Evolutionary conservation across 2,797 vertebrate species (phyloP).

Genomic region (Ceyx erithaca): DNA sequence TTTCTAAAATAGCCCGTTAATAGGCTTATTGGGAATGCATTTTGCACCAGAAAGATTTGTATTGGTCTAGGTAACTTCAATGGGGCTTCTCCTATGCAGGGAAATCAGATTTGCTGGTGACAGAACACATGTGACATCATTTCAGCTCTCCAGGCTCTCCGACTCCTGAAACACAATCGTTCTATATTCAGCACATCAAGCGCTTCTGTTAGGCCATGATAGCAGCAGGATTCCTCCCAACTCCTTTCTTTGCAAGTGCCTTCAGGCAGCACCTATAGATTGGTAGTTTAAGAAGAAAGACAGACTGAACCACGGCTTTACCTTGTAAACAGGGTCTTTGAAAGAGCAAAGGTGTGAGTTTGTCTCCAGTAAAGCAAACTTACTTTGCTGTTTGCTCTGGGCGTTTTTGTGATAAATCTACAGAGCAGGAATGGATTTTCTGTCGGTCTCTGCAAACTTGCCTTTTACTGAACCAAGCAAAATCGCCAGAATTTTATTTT

Average conservation of each 20-base stretch:
- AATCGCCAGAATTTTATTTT: slow-evolving; percentile 30
- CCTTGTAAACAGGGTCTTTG: slow-evolving; percentile 74
- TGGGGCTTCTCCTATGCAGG: not conserved
- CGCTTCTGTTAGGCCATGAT: slow-evolving; percentile 36
- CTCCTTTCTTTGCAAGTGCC: slow-evolving; percentile 3
- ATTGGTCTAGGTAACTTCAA: not conserved
- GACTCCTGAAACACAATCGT: slow-evolving; percentile 43
- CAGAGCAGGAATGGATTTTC: slow-evolving; percentile 68
- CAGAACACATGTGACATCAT: not conserved
- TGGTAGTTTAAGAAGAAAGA: slow-evolving; percentile 31
- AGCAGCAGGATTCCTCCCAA: slow-evolving; percentile 49
- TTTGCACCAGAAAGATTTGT: not conserved
- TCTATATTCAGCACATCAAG: slow-evolving; percentile 59
- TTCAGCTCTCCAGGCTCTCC: slow-evolving; percentile 25
- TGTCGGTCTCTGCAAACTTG: slow-evolving; percentile 28
- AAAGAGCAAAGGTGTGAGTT: slow-evolving; percentile 72
- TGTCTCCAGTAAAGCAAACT: slow-evolving; percentile 73
- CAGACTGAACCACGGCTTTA: slow-evolving; percentile 62
- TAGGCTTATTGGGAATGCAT: not conserved
- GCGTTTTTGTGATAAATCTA: slow-evolving; percentile 61
- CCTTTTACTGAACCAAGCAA: not conserved
- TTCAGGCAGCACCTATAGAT: slow-evolving; percentile 31
- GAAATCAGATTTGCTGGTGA: slow-evolving; percentile 19
- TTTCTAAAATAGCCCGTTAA: not conserved
- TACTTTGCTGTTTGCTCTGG: slow-evolving; percentile 72